A percentile compares a stretch with the other conserved stretches of the same genome.
Evolutionary conservation across 2,113 vertebrate genomes (phyloP).

Genomic region (Pachycephala philippinensis): DNA sequence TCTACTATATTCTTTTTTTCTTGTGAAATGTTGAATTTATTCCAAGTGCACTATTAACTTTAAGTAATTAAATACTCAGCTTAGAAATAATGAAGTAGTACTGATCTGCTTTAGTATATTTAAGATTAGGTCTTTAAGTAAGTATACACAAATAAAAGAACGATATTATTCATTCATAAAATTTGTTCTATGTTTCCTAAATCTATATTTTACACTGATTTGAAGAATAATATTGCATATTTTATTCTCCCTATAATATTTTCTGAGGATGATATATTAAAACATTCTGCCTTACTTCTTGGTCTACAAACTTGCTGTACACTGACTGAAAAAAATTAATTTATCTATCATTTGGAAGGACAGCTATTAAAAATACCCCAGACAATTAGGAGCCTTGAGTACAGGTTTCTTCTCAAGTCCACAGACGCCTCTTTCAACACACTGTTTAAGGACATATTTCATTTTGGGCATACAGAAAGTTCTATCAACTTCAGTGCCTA

Average conservation of each 20-base stretch:
- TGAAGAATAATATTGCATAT: background rate
- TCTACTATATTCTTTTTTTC: background rate
- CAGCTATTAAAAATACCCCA: background rate
- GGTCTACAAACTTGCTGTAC: background rate
- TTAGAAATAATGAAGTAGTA: background rate
- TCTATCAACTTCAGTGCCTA: background rate
- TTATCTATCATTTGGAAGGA: background rate
- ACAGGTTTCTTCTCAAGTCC: background rate
- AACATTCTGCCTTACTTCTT: background rate
- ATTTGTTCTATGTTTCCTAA: background rate
- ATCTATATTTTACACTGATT: background rate
- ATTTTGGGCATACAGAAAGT: background rate
- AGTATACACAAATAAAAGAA: background rate
- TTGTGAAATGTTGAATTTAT: background rate
- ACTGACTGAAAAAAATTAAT: background rate
- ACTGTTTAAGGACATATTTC: background rate
- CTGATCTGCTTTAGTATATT: background rate
- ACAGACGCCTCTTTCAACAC: background rate
- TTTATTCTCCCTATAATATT: background rate
- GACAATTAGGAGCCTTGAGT: background rate
- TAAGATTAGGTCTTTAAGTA: background rate
- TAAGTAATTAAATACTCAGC: background rate
- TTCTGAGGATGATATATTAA: background rate
- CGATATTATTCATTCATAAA: background rate
- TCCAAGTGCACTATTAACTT: background rate